Evolutionary conservation across 1,140 invertebrate genomes (phyloP).

Genomic region (Vanessa atalanta): DNA sequence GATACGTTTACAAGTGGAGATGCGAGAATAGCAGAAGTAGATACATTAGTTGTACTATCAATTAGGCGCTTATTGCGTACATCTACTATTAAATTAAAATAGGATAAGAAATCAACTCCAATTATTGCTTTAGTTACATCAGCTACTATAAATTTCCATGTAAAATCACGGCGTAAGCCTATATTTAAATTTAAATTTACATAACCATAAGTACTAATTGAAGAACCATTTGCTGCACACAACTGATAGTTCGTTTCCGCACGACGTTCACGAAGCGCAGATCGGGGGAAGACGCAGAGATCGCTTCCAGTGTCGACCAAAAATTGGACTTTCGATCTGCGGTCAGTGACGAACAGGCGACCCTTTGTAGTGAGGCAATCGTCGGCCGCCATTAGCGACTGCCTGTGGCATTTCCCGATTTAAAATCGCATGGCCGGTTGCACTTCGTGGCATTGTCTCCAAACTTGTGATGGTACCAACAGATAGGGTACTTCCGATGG

Average conservation of each 20-base stretch:
- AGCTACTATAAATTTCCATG: constrained; percentile 34
- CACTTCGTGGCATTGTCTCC: constrained; percentile 41
- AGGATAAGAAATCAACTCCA: constrained; percentile 43
- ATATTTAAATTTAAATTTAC: too few species aligned
- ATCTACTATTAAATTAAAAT: constrained; percentile 39
- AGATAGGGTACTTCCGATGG: constrained; percentile 34
- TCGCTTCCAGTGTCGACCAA: constrained; percentile 9
- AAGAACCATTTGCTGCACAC: too few species aligned
- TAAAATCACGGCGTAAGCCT: too few species aligned
- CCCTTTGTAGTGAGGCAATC: constrained; percentile 37
- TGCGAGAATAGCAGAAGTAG: constrained; percentile 22
- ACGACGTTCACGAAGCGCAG: constrained; percentile 13
- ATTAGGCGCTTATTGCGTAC: constrained; percentile 34
- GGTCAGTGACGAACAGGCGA: constrained; percentile 47
- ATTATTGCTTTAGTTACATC: constrained; percentile 52
- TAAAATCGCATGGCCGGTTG: constrained; percentile 40
- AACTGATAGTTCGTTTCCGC: too few species aligned
- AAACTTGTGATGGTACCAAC: constrained; percentile 45
- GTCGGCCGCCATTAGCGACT: constrained; percentile 43
- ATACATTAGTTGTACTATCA: constrained; percentile 31
- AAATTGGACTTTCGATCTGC: constrained; percentile 34
- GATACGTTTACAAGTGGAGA: constrained; percentile 1
- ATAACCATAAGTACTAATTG: too few species aligned
- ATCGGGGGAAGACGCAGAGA: constrained; percentile 34
- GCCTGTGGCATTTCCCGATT: constrained; percentile 12